Evolutionary conservation across 2,888 invertebrate species (phyloP).

Genomic region (Apamea epomidion): DNA sequence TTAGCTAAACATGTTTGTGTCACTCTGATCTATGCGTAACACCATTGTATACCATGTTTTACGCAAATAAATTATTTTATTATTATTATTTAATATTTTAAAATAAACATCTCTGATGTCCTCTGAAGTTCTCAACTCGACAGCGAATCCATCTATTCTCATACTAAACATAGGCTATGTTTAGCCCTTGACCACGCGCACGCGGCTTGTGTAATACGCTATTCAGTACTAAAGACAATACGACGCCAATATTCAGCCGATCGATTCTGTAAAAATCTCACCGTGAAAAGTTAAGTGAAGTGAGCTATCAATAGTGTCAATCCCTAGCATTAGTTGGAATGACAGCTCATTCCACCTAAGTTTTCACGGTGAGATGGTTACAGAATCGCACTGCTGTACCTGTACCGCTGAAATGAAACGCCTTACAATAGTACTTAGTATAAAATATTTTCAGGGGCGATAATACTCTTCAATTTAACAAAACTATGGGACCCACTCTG

Average conservation of each 20-base stretch:
- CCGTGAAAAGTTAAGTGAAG: no score
- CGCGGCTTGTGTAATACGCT: constrained; percentile 44
- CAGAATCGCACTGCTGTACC: no score
- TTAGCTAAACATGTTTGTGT: no score
- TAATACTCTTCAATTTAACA: neutral
- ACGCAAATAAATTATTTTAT: no score
- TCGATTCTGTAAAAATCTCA: no score
- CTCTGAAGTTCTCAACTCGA: neutral
- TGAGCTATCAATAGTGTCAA: no score
- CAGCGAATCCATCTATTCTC: constrained; percentile 38
- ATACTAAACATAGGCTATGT: constrained; percentile 50
- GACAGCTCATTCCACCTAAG: no score
- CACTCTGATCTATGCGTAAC: no score
- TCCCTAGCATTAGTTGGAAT: no score
- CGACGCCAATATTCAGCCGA: constrained; percentile 32
- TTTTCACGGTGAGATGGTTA: no score
- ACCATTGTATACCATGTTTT: no score
- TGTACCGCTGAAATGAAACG: constrained; percentile 14
- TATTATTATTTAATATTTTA: no score
- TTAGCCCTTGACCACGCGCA: constrained; percentile 46
- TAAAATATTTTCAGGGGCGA: neutral
- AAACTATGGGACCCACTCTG: neutral
- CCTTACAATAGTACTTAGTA: neutral
- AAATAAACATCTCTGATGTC: neutral
- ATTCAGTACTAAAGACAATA: constrained; percentile 23